Conservation (phyloP, 2,113 vertebrate genomes). For the Sardina pilchardus region DNA sequence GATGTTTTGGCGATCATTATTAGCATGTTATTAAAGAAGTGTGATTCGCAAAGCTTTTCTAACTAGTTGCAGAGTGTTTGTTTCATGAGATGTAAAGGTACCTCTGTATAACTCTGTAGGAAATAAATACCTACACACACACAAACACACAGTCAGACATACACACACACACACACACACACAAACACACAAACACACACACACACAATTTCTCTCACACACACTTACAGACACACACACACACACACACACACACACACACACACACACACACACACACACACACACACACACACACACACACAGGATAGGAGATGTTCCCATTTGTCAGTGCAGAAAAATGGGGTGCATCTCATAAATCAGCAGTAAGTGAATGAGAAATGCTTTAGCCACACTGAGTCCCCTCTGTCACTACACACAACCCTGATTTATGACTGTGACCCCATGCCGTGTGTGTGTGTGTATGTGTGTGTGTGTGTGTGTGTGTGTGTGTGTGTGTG, state of each 20-base stretch:
- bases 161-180: background rate
- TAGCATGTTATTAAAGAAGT: background rate
- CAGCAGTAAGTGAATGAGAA: conserved; percentile 39
- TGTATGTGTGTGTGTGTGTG: background rate
- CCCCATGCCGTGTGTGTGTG: background rate
- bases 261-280: background rate
- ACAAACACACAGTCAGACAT: background rate
- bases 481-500: background rate
- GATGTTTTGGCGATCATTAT: too few relatives aligned
- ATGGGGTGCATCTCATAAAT: conserved; percentile 25
- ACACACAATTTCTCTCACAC: too few relatives aligned
- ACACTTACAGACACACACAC: too few relatives aligned
- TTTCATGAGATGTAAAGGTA: background rate
- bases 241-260: conserved; percentile 1
- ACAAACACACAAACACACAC: too few relatives aligned
- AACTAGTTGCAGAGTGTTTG: background rate
- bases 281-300: background rate
- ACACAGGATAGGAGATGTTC: background rate
- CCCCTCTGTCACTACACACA: conserved; percentile 3
- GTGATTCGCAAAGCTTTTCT: background rate
- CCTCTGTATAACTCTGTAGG: too few relatives aligned
- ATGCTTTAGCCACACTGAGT: conserved; percentile 24
- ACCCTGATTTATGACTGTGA: conserved; percentile 43
- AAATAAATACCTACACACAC: background rate
- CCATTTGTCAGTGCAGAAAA: conserved; percentile 23